These are phyloP conservation scores for Manis javanica DNA, from an alignment of 2,797 vertebrate genomes.

Conservation along the genomic window DNA sequence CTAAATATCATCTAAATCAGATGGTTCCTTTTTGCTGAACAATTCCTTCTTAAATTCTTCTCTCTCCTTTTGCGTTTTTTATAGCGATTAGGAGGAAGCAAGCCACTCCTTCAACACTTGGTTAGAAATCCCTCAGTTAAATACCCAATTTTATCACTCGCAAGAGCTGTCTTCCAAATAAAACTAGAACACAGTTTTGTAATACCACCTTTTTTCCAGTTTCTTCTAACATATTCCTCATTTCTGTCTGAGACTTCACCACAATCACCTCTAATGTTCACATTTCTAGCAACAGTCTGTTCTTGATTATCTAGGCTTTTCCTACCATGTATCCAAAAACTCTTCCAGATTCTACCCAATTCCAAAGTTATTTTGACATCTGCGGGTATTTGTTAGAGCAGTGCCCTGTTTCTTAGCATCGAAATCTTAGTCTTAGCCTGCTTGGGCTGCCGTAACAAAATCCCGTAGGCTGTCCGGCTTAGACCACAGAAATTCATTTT, in stretches of 20 bases:
- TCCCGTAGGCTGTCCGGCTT: not conserved
- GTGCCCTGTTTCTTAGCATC: not conserved
- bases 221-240: not conserved
- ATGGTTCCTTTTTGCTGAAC: not conserved
- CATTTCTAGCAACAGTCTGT: not conserved
- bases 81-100: not conserved
- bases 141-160: not conserved
- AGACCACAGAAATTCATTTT: not conserved
- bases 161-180: not conserved
- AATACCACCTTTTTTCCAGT: not conserved
- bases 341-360: not conserved
- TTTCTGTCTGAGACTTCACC: not conserved
- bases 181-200: not conserved
- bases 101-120: not conserved
- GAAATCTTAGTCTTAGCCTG: not conserved
- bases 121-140: slow-evolving; percentile 20
- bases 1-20: slow-evolving; percentile 16
- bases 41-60: slow-evolving; percentile 15
- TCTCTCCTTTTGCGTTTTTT: not conserved
- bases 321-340: not conserved
- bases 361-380: not conserved
- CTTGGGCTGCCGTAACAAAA: not conserved
- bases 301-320: not conserved
- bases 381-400: not conserved
- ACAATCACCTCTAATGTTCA: not conserved